A percentile compares a stretch with the other conserved stretches of the same genome.
These are phyloP conservation scores for Sminthurides aquaticus DNA, from an alignment of 2,888 invertebrate species.

Conservation along the genomic window DNA sequence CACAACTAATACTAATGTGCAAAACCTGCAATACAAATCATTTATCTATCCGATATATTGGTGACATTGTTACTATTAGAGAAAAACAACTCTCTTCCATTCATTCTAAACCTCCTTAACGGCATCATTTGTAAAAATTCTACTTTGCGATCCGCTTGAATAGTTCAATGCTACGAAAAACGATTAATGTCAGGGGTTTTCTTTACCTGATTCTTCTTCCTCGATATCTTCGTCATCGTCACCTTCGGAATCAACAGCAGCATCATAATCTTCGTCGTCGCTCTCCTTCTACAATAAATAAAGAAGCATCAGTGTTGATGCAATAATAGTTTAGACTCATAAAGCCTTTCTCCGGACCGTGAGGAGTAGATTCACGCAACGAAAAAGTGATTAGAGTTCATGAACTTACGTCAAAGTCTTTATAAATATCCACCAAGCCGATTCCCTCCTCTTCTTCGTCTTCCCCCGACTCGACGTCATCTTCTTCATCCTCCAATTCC, in stretches of 20 bases:
- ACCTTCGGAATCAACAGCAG: slow-evolving; percentile 30
- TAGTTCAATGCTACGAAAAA: neutral
- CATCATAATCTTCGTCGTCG: slow-evolving; percentile 47
- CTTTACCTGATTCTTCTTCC: slow-evolving; percentile 5
- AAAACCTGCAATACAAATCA: no score
- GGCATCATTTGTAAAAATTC: no score
- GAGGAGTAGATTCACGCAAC: no score
- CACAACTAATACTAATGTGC: no score
- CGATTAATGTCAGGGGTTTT: neutral
- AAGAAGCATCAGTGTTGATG: neutral
- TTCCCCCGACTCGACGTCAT: slow-evolving; percentile 48
- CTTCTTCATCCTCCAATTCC: slow-evolving; percentile 43
- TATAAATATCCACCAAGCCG: slow-evolving; percentile 62
- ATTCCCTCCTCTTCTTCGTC: slow-evolving; percentile 56
- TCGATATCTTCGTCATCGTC: slow-evolving; percentile 23
- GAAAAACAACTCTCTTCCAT: no score
- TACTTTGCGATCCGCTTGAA: no score
- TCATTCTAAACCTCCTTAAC: no score
- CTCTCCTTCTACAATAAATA: slow-evolving; percentile 45
- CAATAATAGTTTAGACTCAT: neutral
- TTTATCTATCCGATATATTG: no score
- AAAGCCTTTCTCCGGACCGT: neutral
- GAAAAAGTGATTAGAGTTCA: no score
- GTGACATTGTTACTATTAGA: no score
- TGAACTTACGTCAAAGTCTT: slow-evolving; percentile 60